Evolutionary conservation across 37 sponge, comb jelly and placozoan species (phyloP), one percentile per base, ranked within the genome.

Genomic region (Aplysina aerophoba): DNA sequence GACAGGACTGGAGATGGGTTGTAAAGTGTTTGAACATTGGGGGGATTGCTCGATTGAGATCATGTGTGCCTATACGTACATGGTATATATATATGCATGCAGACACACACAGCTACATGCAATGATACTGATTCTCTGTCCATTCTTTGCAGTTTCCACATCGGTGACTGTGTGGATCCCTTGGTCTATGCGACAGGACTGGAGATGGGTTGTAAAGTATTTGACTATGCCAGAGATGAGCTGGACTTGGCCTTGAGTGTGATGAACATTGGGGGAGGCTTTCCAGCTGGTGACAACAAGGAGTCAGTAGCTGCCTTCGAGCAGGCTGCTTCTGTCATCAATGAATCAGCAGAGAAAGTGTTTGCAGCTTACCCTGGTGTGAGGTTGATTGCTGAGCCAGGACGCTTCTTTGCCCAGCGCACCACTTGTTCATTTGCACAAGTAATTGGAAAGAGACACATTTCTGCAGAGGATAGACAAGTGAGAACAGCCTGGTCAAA

Each of bases 191-290:
- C 74, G 31, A 16, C 11, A 11, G 97, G 95, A 19, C 85, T 97
- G 14, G 80, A 86, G 54, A 85, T 85, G 68, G 68, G 92, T 14
- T n/a, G 65, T 11, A 55, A 84, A 59, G 83, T 95, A 16, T 97
- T 97, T 67, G 33, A 84, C 24, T 72, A 85, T 50, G 95, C 75
- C 6, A 68, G 57, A 39, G 28, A 44, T 17, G 50, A 44, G 50
- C 21, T 92, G 25, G 95, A 90, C 59, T 94, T 67, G 53, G 35
- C 87, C 17, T 90, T 95, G 50, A 86, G 79, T 1, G 69, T 97
- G 17, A 82, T 97, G 27, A 95, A 97, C 85, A 95, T 97, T 62
- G 97, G 97, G 40, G 97, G 97, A 19, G 97, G 97, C 0, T 97
- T 89, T 71, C 95, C 95, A 25, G 96, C 92, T 28, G 37, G 55